Evolutionary conservation across 2,888 invertebrate species (phyloP).

Genomic region (Herminia tarsipennalis): DNA sequence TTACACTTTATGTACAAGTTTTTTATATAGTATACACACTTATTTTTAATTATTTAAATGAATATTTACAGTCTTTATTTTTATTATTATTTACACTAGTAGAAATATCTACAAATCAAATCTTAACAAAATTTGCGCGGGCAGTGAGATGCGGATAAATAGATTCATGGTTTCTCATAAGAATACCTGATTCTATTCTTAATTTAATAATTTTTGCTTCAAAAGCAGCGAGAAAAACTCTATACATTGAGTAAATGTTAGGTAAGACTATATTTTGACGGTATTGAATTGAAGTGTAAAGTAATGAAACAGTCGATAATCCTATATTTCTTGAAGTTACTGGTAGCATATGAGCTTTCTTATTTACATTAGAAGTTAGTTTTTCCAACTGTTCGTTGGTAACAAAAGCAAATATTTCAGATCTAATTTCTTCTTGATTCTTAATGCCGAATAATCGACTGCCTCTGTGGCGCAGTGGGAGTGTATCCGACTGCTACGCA

Average conservation of each 20-base stretch:
- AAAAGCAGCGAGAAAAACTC: background rate
- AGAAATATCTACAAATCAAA: too few species aligned
- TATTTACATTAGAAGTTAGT: background rate
- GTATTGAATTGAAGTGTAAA: background rate
- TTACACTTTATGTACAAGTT: background rate
- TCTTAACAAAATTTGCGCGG: background rate
- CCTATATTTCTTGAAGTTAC: background rate
- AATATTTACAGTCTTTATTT: too few species aligned
- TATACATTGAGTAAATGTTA: background rate
- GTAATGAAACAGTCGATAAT: background rate
- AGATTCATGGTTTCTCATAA: background rate
- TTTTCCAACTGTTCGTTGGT: background rate
- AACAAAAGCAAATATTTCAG: background rate
- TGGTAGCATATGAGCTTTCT: conserved; percentile 1
- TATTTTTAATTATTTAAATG: too few species aligned
- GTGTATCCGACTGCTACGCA: too few species aligned
- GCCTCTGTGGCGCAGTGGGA: too few species aligned
- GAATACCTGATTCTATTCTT: background rate
- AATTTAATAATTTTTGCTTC: background rate
- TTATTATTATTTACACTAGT: too few species aligned
- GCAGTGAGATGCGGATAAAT: background rate
- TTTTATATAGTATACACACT: too few species aligned
- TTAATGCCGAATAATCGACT: too few species aligned
- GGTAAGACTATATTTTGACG: background rate
- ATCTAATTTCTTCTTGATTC: background rate